Evolutionary conservation across 2,888 invertebrate genomes (phyloP).

Genomic region (Branchellion lobata): DNA sequence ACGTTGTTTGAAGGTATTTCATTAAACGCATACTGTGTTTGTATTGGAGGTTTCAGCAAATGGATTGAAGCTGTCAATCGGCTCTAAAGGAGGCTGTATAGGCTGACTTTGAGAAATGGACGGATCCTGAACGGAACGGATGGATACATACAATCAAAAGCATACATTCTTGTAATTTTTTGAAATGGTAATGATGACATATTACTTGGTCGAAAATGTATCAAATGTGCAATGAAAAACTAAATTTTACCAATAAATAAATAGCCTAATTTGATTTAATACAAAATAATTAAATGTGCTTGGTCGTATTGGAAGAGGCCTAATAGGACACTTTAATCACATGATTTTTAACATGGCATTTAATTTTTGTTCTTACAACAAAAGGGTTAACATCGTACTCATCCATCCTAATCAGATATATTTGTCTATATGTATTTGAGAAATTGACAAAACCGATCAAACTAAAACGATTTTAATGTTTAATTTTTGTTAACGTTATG

Average conservation of each 20-base stretch:
- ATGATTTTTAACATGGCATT: background rate
- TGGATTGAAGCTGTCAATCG: conserved; percentile 45
- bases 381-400: conserved; percentile 40
- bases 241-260: background rate
- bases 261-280: background rate
- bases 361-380: conserved; percentile 16
- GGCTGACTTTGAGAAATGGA: conserved; percentile 41
- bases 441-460: background rate
- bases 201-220: no score
- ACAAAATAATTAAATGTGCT: background rate
- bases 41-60: conserved; percentile 28
- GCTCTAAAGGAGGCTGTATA: conserved; percentile 33
- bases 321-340: no score
- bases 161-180: background rate
- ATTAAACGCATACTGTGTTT: background rate
- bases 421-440: background rate
- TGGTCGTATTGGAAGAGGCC: no score
- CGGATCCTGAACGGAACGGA: conserved; percentile 18
- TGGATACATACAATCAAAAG: background rate
- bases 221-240: background rate
- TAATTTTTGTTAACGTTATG: background rate
- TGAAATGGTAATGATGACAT: no score
- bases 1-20: no score
- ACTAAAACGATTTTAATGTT: background rate
- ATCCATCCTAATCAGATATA: conserved; percentile 15